Base-by-base conservation (phyloP, 2,797 vertebrate genomes). In the Orientallactaga sibirica region DNA sequence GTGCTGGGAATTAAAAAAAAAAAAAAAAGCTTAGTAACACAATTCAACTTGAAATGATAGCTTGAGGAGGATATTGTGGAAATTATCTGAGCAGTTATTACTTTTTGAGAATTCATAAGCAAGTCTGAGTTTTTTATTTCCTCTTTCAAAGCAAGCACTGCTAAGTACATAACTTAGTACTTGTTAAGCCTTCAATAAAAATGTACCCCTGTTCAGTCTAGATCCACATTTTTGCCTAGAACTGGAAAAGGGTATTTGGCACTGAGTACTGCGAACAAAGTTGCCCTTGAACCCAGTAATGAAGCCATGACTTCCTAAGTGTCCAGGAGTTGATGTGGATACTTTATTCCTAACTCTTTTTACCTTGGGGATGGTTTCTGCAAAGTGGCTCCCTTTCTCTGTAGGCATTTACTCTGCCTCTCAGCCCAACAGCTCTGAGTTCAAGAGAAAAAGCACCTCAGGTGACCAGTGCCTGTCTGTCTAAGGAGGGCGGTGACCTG, bases 81-180 rank as follows among this genome's bases (percentile, higher is more conserved):
- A 93, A 64, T 62, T 62, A 14, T 70, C 18, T 58, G 71, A 80
- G 73, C 41, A 94, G 87, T n/a, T 52, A 37, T 90, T 87, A 41
- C 33, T 92, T 95, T 84, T 92, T 75, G 67, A 94, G 66, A 93
- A 81, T 88, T 77, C 89, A 85, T 90, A 79, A 95, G 20, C 43
- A 88, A 94, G 24, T 92, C 94, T 58, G 43, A 75, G 78, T 29
- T 41, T 92, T 71, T 67, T 76, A 41, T 83, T 94, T 96, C 78
- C 58, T 87, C 25, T 96, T 90, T 18, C 90, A 88, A 92, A 64
- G 76, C 55, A 85, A 82, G 29, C 16, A 94, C 41, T 88, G 24
- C 64, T 74, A 7, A 91, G 73, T 66, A 81, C 48, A 76, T 24
- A 33, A 77, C 76, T 91, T 8, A 3, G 22, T 88, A 19, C n/a